phyloP scores from a whole-genome alignment of 2,113 vertebrate species.

The Apeltes quadracus region DNA sequence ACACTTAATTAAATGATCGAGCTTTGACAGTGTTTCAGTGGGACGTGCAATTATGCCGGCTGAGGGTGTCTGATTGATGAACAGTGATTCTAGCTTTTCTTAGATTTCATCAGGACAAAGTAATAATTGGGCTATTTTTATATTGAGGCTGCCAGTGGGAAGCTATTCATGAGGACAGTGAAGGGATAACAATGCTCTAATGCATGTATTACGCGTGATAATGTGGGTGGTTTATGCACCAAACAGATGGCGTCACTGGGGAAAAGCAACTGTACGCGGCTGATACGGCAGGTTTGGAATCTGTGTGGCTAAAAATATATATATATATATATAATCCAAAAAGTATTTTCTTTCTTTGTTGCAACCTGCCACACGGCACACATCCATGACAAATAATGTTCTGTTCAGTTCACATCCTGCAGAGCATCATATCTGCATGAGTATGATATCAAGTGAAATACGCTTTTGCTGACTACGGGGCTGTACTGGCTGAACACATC shows the following conservation, averaged over 20 bases:
- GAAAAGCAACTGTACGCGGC: constrained; percentile 14
- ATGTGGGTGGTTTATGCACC: constrained; percentile 54
- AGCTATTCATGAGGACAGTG: constrained; percentile 49
- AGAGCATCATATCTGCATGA: constrained; percentile 4
- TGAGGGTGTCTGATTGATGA: constrained; percentile 34
- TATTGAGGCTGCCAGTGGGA: constrained; percentile 38
- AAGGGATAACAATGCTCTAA: constrained; percentile 49
- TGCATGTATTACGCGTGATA: constrained; percentile 43
- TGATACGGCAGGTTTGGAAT: constrained; percentile 30
- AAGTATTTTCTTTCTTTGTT: constrained; percentile 15
- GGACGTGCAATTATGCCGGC: constrained; percentile 15
- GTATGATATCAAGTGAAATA: neutral
- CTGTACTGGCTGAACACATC: constrained; percentile 9
- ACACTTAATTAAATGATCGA: constrained; percentile 38
- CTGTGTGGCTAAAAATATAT: neutral
- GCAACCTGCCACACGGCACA: neutral
- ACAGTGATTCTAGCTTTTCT: constrained; percentile 41
- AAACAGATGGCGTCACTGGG: constrained; percentile 46
- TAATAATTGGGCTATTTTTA: constrained; percentile 56
- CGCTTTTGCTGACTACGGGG: constrained; percentile 16
- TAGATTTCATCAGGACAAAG: constrained; percentile 48
- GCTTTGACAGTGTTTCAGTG: constrained; percentile 42
- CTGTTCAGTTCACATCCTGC: constrained; percentile 16
- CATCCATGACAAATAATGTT: neutral
- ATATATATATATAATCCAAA: constrained; percentile 3